Conservation (phyloP, 2,113 vertebrate species). For the Tachysurus fulvidraco region DNA sequence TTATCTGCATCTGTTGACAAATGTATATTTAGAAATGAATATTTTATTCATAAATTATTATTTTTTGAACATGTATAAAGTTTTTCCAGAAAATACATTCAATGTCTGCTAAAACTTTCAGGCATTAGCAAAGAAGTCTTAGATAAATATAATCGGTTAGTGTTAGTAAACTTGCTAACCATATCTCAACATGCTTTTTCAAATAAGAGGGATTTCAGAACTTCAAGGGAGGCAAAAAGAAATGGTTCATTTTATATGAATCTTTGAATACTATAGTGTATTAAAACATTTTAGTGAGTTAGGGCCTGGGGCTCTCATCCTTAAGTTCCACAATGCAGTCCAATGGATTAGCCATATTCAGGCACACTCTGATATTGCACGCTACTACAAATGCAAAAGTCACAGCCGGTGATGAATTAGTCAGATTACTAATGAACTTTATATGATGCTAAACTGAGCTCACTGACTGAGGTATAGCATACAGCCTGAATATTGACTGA, state of each 20-base stretch:
- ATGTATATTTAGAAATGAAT: too few relatives aligned
- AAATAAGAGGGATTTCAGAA: not conserved
- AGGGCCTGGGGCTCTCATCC: not conserved
- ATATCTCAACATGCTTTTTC: not conserved
- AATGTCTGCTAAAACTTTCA: not conserved
- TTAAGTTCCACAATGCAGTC: not conserved
- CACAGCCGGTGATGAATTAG: not conserved
- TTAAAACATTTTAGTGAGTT: slow-evolving; percentile 5
- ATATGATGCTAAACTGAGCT: not conserved
- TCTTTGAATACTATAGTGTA: not conserved
- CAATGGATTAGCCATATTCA: not conserved
- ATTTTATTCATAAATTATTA: not conserved
- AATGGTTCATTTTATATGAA: not conserved
- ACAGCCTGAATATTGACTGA: not conserved
- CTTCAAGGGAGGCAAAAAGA: not conserved
- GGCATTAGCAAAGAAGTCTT: not conserved
- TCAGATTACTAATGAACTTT: not conserved
- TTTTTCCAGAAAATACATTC: not conserved
- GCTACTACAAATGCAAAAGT: not conserved
- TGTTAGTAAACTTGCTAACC: not conserved
- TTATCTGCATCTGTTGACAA: not conserved
- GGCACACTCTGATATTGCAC: not conserved
- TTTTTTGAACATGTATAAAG: not conserved
- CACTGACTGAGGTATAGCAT: not conserved
- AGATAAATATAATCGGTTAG: not conserved